A percentile compares a stretch with the other conserved stretches of the same genome.
phyloP scores from a whole-genome alignment of 2,888 invertebrate species.

The Orgyia antiqua region DNA sequence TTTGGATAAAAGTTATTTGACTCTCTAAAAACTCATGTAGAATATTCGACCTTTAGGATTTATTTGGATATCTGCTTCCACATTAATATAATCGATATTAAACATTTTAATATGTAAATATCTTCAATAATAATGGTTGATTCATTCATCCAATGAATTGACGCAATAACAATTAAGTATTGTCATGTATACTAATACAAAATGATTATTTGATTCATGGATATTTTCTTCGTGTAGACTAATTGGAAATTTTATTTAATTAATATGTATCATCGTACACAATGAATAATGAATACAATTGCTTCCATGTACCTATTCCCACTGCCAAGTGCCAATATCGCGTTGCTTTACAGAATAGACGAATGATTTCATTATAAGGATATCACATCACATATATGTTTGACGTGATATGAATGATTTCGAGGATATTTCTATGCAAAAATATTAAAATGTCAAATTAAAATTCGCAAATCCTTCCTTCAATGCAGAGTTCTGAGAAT shows the following conservation, averaged over 20 bases:
- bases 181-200: no score
- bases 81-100: no score
- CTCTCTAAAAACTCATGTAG: no score
- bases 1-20: no score
- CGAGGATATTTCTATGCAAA: not conserved
- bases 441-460: not conserved
- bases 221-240: conserved; percentile 11
- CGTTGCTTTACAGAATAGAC: conserved; percentile 2
- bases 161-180: no score
- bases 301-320: conserved; percentile 2
- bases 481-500: no score
- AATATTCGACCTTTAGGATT: no score
- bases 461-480: conserved; percentile 1
- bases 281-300: conserved; percentile 14
- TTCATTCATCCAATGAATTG: no score
- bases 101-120: no score
- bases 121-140: no score
- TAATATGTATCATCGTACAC: conserved; percentile 11
- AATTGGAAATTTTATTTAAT: conserved; percentile 17
- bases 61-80: no score
- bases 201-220: conserved; percentile 6
- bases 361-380: conserved; percentile 1
- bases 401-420: conserved; percentile 14
- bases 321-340: conserved; percentile 17
- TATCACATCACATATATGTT: conserved; percentile 5